A percentile compares a stretch with the other conserved stretches of the same genome.
Conservation (phyloP, 2,113 vertebrate genomes). For the Pipra filicauda region DNA sequence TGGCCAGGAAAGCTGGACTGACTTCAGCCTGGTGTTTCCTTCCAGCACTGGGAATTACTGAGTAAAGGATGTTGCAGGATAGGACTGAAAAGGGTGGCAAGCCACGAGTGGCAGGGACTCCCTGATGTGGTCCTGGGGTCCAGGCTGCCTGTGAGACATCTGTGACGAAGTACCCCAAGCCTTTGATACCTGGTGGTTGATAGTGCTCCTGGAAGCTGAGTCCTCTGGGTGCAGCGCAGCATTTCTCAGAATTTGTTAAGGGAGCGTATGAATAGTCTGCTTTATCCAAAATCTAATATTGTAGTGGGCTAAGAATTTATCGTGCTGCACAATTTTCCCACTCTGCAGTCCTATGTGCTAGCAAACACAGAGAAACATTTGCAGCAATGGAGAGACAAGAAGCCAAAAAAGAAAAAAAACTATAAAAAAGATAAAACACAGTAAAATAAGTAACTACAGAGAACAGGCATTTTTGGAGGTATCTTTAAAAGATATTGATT, state of each 20-base stretch:
- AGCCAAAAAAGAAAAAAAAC: neutral
- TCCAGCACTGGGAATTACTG: neutral
- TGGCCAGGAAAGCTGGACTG: neutral
- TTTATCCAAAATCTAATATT: neutral
- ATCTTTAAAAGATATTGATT: neutral
- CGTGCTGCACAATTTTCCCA: neutral
- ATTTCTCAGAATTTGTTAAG: neutral
- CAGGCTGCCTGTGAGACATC: neutral
- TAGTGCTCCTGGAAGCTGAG: neutral
- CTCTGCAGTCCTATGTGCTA: accelerated
- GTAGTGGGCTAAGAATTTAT: neutral
- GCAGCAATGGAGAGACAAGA: neutral
- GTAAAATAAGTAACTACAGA: neutral
- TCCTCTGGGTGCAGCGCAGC: neutral
- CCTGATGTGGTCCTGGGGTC: accelerated
- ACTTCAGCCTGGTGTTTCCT: neutral
- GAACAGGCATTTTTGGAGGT: neutral
- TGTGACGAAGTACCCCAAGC: accelerated
- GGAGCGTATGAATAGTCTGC: accelerated
- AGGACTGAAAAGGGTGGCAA: neutral
- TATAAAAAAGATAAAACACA: neutral
- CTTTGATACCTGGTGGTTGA: neutral
- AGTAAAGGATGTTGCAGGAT: neutral
- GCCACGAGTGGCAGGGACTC: neutral
- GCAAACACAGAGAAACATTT: neutral